A percentile compares a stretch with the other conserved stretches of the same genome.
These are phyloP conservation scores for Sarotherodon lohbergeri DNA, from an alignment of 2,113 vertebrate genomes.

Conservation along the genomic window DNA sequence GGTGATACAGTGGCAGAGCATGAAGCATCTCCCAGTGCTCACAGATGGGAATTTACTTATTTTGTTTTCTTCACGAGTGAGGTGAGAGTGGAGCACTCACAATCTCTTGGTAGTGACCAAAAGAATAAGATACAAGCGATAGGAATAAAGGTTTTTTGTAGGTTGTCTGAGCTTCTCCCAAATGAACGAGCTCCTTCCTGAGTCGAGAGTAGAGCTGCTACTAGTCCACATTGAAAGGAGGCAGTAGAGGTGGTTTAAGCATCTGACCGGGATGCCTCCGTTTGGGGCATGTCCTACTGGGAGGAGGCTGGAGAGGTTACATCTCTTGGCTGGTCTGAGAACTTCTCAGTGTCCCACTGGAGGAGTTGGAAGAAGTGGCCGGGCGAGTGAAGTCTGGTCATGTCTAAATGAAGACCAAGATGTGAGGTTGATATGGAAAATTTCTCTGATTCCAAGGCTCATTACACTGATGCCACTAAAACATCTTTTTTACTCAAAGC, in stretches of 20 bases:
- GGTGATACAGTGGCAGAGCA: not conserved
- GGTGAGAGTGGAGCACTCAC: not conserved
- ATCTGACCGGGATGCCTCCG: not conserved
- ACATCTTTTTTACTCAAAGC: not conserved
- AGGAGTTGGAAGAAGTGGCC: not conserved
- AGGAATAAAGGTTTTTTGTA: not conserved
- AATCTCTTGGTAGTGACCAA: not conserved
- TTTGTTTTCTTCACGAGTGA: not conserved
- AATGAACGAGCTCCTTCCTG: fast-evolving
- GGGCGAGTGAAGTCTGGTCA: not conserved
- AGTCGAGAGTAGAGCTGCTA: not conserved
- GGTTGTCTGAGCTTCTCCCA: not conserved
- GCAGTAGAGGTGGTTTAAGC: not conserved
- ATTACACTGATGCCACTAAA: not conserved
- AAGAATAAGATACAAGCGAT: not conserved
- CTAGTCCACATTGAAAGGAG: not conserved
- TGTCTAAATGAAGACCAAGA: not conserved
- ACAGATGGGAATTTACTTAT: not conserved
- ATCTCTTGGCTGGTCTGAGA: not conserved
- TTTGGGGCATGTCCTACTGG: not conserved
- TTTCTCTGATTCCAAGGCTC: not conserved
- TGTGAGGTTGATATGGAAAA: not conserved
- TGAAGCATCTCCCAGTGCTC: not conserved
- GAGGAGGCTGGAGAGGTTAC: not conserved
- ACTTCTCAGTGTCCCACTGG: not conserved